A percentile compares a stretch with the other conserved stretches of the same genome.
Conservation (phyloP, 1,140 invertebrate genomes). For the Atta cephalotes region DNA sequence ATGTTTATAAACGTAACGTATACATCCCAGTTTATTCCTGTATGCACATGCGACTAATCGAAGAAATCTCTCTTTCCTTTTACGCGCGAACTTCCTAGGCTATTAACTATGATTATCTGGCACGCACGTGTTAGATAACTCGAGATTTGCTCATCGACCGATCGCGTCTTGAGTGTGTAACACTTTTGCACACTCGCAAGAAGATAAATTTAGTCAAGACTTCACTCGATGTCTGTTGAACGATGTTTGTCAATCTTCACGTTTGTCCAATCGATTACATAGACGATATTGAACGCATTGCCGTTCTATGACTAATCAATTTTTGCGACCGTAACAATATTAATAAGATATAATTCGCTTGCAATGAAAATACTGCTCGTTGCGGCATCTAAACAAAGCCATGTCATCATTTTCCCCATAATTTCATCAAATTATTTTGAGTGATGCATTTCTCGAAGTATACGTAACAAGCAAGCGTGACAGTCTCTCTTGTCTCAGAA, state of each 20-base stretch:
- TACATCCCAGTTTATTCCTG: slow-evolving; percentile 45
- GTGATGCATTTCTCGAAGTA: slow-evolving; percentile 16
- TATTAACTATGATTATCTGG: slow-evolving; percentile 76
- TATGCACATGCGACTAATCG: slow-evolving; percentile 50
- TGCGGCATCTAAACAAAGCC: slow-evolving; percentile 32
- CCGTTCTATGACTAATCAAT: slow-evolving; percentile 10
- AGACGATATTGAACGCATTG: slow-evolving; percentile 5
- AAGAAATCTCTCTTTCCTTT: slow-evolving; percentile 71
- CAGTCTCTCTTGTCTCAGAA: slow-evolving; percentile 19
- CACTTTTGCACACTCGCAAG: not conserved
- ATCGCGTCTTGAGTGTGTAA: not conserved
- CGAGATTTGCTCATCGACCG: slow-evolving; percentile 65
- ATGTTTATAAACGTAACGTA: slow-evolving; percentile 55
- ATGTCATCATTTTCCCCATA: not conserved
- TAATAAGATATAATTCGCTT: not conserved
- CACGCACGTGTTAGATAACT: slow-evolving; percentile 68
- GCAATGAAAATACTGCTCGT: not conserved
- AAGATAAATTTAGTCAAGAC: slow-evolving; percentile 56
- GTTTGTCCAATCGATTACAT: slow-evolving; percentile 28
- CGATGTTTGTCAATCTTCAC: slow-evolving; percentile 27
- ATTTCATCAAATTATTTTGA: slow-evolving; percentile 17
- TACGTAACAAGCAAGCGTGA: slow-evolving; percentile 35
- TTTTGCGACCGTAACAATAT: slow-evolving; percentile 9
- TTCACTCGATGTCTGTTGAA: slow-evolving; percentile 40
- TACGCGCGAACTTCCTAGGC: slow-evolving; percentile 69